Conservation (phyloP, 2,797 vertebrate genomes). For the Labroides dimidiatus region DNA sequence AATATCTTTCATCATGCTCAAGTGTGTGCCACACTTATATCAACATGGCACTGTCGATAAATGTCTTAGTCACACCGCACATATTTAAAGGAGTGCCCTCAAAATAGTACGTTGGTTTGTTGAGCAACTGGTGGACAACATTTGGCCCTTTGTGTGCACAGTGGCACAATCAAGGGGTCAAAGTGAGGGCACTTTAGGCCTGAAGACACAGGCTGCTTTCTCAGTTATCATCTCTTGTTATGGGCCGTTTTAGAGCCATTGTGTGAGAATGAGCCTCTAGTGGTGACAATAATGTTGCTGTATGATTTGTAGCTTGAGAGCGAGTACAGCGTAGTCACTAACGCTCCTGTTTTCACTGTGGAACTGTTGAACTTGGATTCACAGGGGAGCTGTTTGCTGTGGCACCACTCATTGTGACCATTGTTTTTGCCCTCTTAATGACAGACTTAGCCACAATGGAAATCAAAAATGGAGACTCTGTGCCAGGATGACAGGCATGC, state of each 20-base stretch:
- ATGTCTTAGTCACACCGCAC: background rate
- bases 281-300: constrained; percentile 69
- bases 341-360: constrained; percentile 58
- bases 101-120: constrained; percentile 41
- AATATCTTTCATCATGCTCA: constrained; percentile 37
- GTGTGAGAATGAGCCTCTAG: constrained; percentile 75
- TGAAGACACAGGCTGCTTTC: constrained; percentile 58
- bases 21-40: constrained; percentile 11
- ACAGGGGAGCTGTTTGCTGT: constrained; percentile 82
- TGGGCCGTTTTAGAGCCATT: constrained; percentile 69
- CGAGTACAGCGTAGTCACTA: constrained; percentile 23
- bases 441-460: constrained; percentile 81
- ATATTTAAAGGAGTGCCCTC: constrained; percentile 30
- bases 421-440: constrained; percentile 80
- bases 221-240: constrained; percentile 59
- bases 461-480: constrained; percentile 72
- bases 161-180: constrained; percentile 56
- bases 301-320: constrained; percentile 72
- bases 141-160: constrained; percentile 46
- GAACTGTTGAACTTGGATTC: constrained; percentile 77
- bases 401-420: constrained; percentile 78
- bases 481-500: constrained; percentile 68
- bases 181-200: constrained; percentile 50
- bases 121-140: constrained; percentile 52
- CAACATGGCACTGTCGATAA: constrained; percentile 53